Base-by-base conservation (phyloP, 2,113 vertebrate genomes). In the Hippocampus barbouri region DNA sequence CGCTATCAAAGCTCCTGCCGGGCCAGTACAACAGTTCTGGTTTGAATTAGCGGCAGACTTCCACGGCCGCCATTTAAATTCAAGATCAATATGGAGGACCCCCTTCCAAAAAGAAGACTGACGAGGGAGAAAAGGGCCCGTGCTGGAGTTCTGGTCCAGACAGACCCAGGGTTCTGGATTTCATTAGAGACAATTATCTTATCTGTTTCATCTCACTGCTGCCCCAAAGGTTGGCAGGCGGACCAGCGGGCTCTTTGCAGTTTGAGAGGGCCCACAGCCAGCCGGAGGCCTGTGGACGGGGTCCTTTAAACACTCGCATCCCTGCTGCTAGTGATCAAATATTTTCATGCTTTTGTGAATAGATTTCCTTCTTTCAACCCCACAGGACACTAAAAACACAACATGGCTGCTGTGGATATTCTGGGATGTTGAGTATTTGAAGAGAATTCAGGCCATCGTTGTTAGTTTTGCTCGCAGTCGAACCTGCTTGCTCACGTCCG, bases 111-210 rank as follows among this genome's bases (percentile, higher is more conserved):
- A 79, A 74, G 74, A 66, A 69, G 40, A 72, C 66, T 87, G 92
- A 57, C 71, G 71, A 47, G 5, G 72, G 80, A 92, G 93, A 85
- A 85, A 83, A 77, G 64, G 63, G 90, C 93, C 92, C 87, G 90
- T 41, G 92, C 93, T 90, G 83, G 83, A 82, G 82, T 86, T 69
- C 78, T 71, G 57, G 20, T 89, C 83, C 79, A 85, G 84, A 87
- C 79, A 66, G 81, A 80, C 75, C 71, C 1, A 85, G 89, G 93
- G 92, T 95, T 96, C 96, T 98, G 96, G 96, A 94, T 97, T 97
- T 95, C 95, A 98, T 98, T 98, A 98, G 85, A 95, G 92, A 95
- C 95, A 98, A 98, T 98, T 96, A 96, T 98, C 96, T 98, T 98
- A 98, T 98, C 96, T 98, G 95, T 96, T 98, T 98, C 94, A 96